Evolutionary conservation across 2,888 invertebrate species (phyloP), one percentile per base, ranked within the genome.

Genomic region (Cybosia mesomella): DNA sequence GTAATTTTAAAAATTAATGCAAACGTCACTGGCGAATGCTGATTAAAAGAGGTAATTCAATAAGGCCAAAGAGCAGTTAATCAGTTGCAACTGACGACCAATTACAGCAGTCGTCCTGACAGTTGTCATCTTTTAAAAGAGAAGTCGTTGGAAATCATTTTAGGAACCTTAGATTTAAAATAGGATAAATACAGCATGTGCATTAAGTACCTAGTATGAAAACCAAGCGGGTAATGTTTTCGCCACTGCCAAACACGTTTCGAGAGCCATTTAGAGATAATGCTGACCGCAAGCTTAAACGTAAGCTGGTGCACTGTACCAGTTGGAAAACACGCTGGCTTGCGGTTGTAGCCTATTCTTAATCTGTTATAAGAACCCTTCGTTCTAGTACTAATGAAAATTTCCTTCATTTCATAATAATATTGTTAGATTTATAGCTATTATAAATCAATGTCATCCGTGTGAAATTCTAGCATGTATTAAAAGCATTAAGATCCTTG

Each of bases 1-100:
- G 43, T 43, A 5, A 5, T 5, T 43, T 43, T 43, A 0, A 9
- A 49, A 49, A 49, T 49, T 43, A 49, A 49, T 49, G 18, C 0
- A 49, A n/a, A n/a, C n/a, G 49, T 49, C 49, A 49, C 49, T n/a
- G 49, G 49, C 49, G 49, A 49, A 49, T 49, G n/a, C 9, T 49
- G n/a, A 43, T 49, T 49, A 18, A 1, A 49, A 49, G 49, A 49
- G 49, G 49, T 15, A 49, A 49, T 49, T 49, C 49, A n/a, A 49
- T n/a, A 49, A 49, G 49, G 49, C n/a, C 49, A n/a, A 18, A 49
- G n/a, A 49, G 7, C n/a, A 49, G n/a, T 49, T 49, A 49, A 5
- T 43, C 43, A 18, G 43, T 11, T 18, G 7, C 18, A 18, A 43
- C 11, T 0, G 18, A 43, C 43, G 39, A 39, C 15, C 39, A 39